Evolutionary conservation across 1,140 invertebrate species (phyloP), one percentile per base, ranked within the genome.

Genomic region (Helicoverpa zea): DNA sequence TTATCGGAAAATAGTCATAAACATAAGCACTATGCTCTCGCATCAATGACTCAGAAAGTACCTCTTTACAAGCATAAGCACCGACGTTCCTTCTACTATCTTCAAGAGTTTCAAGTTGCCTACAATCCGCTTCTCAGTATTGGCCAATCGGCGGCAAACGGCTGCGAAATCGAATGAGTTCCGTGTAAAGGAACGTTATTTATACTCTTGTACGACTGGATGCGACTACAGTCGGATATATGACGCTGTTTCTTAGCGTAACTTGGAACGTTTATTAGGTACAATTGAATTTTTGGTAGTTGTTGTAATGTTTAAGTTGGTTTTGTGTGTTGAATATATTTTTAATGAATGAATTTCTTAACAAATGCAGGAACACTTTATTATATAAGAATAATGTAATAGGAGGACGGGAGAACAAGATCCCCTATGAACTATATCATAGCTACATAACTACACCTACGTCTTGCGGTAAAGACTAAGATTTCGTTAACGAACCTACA

Each of bases 71-170:
- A 16, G 61, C 12, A 23, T 58, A 58, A 43, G 30, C 30, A 64
- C 7, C 10, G 30, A 47, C n/a, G 61, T 30, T 64, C 30, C 10
- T 43, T 43, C 35, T 30, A 64, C 14, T n/a, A 35, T 47, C 61
- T 64, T 14, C 16, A 2, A 64, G 61, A 64, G 35, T 35, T 10
- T 13, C 35, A 35, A 63, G 29, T 35, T 35, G n/a, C 30, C 56
- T 58, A 18, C 16, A 18, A 43, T 35, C 14, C 61, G 43, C 61
- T 64, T 64, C 13, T 64, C 61, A 43, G 13, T 43, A 58, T 58
- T 16, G 35, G 61, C 30, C 61, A 64, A 64, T 16, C n/a, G 61
- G 61, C 35, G 61, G 14, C 61, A 64, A 64, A 43, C n/a, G 61
- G 61, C 35, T 43, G 35, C 14, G 14, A 43, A 43, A 43, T 43